These are phyloP conservation scores for Gandaritis pyraliata DNA, from an alignment of 2,888 invertebrate genomes.

Conservation along the genomic window DNA sequence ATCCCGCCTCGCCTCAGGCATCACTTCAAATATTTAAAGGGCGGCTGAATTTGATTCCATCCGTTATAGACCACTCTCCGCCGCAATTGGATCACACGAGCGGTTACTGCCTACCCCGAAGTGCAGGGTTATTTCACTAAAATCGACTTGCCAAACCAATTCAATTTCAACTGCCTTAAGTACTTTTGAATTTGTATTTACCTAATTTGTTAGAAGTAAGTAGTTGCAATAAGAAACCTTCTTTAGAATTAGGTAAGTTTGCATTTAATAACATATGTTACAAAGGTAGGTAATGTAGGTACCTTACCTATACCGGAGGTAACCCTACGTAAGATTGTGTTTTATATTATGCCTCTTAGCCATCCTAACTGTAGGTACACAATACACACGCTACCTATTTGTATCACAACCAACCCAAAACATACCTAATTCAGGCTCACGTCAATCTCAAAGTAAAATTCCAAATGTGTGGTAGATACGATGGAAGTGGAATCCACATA, in stretches of 20 bases:
- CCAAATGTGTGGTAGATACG: slow-evolving; percentile 53
- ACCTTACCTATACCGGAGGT: neutral
- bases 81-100: slow-evolving; percentile 81
- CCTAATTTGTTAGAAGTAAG: too few relatives aligned
- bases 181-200: slow-evolving; percentile 34
- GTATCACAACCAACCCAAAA: neutral
- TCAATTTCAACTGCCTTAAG: slow-evolving; percentile 70
- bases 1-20: slow-evolving; percentile 55
- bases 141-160: slow-evolving; percentile 75
- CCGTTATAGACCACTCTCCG: slow-evolving; percentile 56
- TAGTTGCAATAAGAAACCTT: slow-evolving; percentile 4
- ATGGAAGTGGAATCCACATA: slow-evolving; percentile 59
- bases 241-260: slow-evolving; percentile 5
- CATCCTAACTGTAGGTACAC: neutral
- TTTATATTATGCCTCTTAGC: neutral
- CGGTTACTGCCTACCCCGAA: slow-evolving; percentile 57
- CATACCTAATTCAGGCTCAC: slow-evolving; percentile 36
- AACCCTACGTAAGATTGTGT: neutral
- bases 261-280: too few relatives aligned
- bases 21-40: slow-evolving; percentile 82
- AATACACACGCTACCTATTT: too few relatives aligned
- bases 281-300: neutral
- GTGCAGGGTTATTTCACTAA: slow-evolving; percentile 66
- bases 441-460: slow-evolving; percentile 63
- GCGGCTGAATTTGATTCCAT: slow-evolving; percentile 73